Evolutionary conservation across 1,140 invertebrate species (phyloP), one percentile per base, ranked within the genome.

Genomic region (Ostrea denselamellosa): DNA sequence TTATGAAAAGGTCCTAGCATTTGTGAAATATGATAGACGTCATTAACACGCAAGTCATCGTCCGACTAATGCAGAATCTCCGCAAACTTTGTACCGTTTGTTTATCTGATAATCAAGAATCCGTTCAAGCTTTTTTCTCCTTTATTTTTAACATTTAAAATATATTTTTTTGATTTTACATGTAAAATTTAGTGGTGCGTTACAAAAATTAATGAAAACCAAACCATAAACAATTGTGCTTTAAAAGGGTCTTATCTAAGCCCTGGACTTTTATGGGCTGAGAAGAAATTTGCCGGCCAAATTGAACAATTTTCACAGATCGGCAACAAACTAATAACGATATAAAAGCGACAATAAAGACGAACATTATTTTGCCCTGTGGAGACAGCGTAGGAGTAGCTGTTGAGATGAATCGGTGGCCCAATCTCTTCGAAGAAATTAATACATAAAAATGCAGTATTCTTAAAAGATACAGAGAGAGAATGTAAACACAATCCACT

Each of bases 401-500:
- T 14, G 8, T 25, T 25, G 25, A 14, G 68, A 25, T 77, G 68
- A 12, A 77, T 77, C 12, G 28, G 25, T 10, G 12, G 22, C 25
- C 9, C 25, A 77, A 77, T 28, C 14, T 77, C 68, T 77, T 44
- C 9, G 22, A 25, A 28, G 28, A 77, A 77, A 77, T 12, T 77
- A 77, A 77, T 77, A 28, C 68, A 34, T 77, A 77, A 62, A 44
- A 62, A 62, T 62, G 56, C 25, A 77, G 22, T 77, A 44, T 77
- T 22, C 68, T 77, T 28, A 77, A 77, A 22, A 34, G 68, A 77
- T 77, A 77, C 68, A 34, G 68, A 77, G 28, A 77, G 68, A 34
- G 17, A 77, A 77, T 77, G 68, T 77, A 77, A 77, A 77, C 28
- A 77, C 68, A 77, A 77, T 77, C 68, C 68, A 77, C 68, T 77